Evolutionary conservation across 2,797 vertebrate genomes (phyloP), one percentile per base, ranked within the genome.

Genomic region (Euphonia xanthogaster): DNA sequence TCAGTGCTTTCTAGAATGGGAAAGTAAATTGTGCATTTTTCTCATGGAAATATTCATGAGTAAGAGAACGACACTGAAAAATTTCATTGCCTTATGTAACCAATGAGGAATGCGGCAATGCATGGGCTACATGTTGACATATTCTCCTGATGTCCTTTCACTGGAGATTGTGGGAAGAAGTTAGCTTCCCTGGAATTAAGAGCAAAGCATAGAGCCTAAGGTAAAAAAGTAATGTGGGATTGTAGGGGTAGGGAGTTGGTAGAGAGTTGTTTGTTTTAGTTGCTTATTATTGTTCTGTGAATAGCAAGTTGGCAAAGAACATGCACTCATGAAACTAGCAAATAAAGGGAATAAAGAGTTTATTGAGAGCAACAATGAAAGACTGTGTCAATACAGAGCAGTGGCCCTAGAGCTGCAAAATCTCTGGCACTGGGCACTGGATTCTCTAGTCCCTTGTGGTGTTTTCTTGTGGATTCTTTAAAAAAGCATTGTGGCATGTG

Each of bases 301-400:
- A 45, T 96, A 95, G 66, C 88, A 92, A 88, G 85, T 37, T 96
- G 78, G 88, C 71, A 63, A 63, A 81, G 73, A 93, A 50, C 28
- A 86, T 74, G 79, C 66, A 50, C 65, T 73, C 91, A 47, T 71
- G 77, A 87, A 95, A 79, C 88, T 87, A 47, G 63, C 81, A 94
- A 94, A 78, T 88, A 87, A 70, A 74, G 45, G 30, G 72, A 33
- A 96, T 93, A 96, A 94, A 87, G 94, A 93, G 82, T 97, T 96
- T 82, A 93, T 96, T 97, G 96, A 96, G 77, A 93, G 71, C 24
- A 76, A 95, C 88, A 96, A 67, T 72, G 75, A 94, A 40, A 71
- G 79, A 47, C 82, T 93, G 30, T 95, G 92, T 93, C 84, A 75
- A 33, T 81, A 47, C 74, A 88, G 82, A 91, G 87, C 75, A 91